Percentiles rank a stretch among this genome's conserved stretches.
phyloP scores from a whole-genome alignment of 2,797 vertebrate genomes.

The Loriculus beryllinus region DNA sequence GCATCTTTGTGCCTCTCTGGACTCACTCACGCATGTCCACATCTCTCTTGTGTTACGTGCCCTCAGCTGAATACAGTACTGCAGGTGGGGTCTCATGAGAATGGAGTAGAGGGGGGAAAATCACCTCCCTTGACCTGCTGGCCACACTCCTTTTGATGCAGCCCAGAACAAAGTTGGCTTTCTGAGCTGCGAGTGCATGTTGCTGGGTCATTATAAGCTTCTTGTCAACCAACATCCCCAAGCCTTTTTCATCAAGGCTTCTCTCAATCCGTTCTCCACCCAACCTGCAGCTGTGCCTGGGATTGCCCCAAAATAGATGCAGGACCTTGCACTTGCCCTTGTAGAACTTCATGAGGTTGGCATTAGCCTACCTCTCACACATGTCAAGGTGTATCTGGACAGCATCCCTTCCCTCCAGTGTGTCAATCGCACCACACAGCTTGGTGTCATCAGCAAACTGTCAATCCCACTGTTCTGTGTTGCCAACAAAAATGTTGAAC shows the following conservation, averaged over 20 bases:
- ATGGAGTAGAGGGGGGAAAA: background rate
- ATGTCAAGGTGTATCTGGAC: background rate
- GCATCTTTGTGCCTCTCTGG: background rate
- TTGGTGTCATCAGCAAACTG: background rate
- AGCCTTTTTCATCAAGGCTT: background rate
- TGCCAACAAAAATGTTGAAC: background rate
- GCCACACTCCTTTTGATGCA: background rate
- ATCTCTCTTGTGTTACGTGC: background rate
- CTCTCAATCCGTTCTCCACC: background rate
- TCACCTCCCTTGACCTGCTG: background rate
- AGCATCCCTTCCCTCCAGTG: background rate
- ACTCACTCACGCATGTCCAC: background rate
- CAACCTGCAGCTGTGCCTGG: background rate
- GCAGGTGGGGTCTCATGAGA: background rate
- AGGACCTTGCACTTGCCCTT: background rate
- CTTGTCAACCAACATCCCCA: background rate
- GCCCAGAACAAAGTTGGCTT: background rate
- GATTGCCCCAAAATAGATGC: background rate
- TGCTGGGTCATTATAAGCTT: background rate
- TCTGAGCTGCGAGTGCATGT: background rate
- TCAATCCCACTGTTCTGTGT: background rate
- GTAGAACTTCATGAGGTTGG: background rate
- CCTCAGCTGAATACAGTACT: background rate
- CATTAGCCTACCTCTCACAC: background rate
- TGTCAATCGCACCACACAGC: background rate